Evolutionary conservation across 2,797 vertebrate genomes (phyloP), one percentile per base, ranked within the genome.

Genomic region (Adelosebastes latens): DNA sequence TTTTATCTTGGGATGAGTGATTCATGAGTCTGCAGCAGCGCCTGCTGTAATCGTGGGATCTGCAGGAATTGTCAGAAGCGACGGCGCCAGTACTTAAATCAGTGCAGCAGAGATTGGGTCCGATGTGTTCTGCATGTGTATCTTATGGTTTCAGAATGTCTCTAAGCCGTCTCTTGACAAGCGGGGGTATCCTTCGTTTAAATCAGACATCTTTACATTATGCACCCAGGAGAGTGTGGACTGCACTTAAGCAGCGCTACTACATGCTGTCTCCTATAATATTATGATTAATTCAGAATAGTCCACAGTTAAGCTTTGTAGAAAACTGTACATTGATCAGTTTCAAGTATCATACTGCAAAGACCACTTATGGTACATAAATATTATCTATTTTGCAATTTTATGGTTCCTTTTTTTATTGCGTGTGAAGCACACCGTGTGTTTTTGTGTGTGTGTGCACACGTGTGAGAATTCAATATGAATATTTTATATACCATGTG

Each of bases 1-100:
- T 86, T 93, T 93, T 88, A 94, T 95, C 91, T 82, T 4, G 24
- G 75, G 68, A 83, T 93, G 95, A 93, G 88, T 94, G 90, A 94
- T 95, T 94, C 87, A 89, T 88, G 90, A 92, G 90, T 92, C 84
- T 81, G 81, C 60, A 67, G 86, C 74, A 77, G 83, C n/a, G 66
- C 79, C 79, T 75, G 84, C 73, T 77, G 42, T 90, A 92, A 94
- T 93, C 91, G 46, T 52, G 46, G 75, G 82, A 94, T 95, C 89
- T 91, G 86, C 72, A 77, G 86, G 82, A 89, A 90, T 84, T 90
- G 89, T 92, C 91, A 84, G 82, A 88, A 77, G 84, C 72, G 80
- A 83, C 82, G 70, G 70, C 61, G 7, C 77, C 66, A 56, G 62
- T 85, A 83, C 74, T 84, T 81, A 83, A 92, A 93, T 93, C 87